Evolutionary conservation across 1,140 invertebrate genomes (phyloP), one percentile per base, ranked within the genome.

Genomic region (Drosophila obscura): DNA sequence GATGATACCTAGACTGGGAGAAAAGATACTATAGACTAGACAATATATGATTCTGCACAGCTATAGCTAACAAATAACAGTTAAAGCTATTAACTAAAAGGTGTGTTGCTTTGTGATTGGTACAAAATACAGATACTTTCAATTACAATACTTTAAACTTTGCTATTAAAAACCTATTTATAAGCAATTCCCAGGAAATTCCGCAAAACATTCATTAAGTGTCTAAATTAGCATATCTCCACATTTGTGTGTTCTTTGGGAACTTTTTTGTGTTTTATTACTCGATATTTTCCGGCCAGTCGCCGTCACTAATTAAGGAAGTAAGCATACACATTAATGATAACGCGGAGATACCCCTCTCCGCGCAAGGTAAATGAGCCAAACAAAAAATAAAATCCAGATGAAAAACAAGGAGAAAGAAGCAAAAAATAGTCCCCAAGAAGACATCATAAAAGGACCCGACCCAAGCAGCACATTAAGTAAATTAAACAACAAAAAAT

Each of bases 311-410:
- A 76, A 76, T 76, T 76, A 76, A 68, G 50, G 65, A 76, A 76
- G 45, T 76, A 53, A 74, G 57, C 59, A 64, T 57, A 76, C 73
- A 61, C 73, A 76, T 76, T 76, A 76, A 61, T 76, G 73, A 51
- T 60, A 68, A 68, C 46, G 41, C 8, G 19, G 16, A 55, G 44
- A 57, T 31, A 11, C 53, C 44, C 43, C 62, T 60, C 62, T 66
- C 11, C 35, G 4, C 11, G 4, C 39, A 63, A 62, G 59, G 59
- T 62, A 53, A 58, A 71, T 59, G 57, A 31, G 45, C 51, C 45
- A 60, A 31, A 46, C 26, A 45, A 43, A 24, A 68, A 50, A 46
- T 45, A 73, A 64, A 65, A 64, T 41, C 58, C 53, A 52, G 46
- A 73, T 49, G 44, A 69, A 19, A 44, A 67, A n/a, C 66, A 39